Percentiles rank a stretch among this genome's conserved stretches.
Conservation (phyloP, 2,888 invertebrate genomes). For the Cantharis rufa region DNA sequence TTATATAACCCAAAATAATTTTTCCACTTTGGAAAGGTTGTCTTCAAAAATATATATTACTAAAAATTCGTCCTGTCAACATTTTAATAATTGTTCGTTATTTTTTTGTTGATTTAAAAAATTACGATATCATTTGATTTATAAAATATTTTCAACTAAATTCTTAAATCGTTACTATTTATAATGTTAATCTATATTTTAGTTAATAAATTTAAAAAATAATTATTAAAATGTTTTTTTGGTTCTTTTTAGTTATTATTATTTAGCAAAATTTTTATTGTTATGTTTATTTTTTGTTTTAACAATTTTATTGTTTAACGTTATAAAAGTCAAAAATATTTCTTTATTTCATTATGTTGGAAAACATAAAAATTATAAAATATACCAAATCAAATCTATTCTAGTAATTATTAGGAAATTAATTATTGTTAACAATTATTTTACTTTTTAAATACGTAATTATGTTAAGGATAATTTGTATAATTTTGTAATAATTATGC, state of each 20-base stretch:
- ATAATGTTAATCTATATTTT: background rate
- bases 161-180: background rate
- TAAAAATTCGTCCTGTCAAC: background rate
- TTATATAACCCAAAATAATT: background rate
- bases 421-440: conserved; percentile 2
- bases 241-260: background rate
- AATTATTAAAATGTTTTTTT: background rate
- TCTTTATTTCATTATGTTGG: background rate
- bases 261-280: background rate
- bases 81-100: background rate
- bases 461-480: conserved; percentile 11
- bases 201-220: background rate
- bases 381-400: conserved; percentile 16
- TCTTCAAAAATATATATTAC: background rate
- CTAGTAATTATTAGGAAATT: conserved; percentile 9
- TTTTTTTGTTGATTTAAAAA: background rate
- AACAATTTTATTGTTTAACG: background rate
- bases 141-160: background rate
- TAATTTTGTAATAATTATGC: background rate
- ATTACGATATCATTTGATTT: background rate
- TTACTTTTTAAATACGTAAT: conserved; percentile 18
- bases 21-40: background rate
- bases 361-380: conserved; percentile 1
- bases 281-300: background rate
- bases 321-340: background rate